These are phyloP conservation scores for Mesoclemmys tuberculata DNA, from an alignment of 2,113 vertebrate genomes.

Conservation along the genomic window DNA sequence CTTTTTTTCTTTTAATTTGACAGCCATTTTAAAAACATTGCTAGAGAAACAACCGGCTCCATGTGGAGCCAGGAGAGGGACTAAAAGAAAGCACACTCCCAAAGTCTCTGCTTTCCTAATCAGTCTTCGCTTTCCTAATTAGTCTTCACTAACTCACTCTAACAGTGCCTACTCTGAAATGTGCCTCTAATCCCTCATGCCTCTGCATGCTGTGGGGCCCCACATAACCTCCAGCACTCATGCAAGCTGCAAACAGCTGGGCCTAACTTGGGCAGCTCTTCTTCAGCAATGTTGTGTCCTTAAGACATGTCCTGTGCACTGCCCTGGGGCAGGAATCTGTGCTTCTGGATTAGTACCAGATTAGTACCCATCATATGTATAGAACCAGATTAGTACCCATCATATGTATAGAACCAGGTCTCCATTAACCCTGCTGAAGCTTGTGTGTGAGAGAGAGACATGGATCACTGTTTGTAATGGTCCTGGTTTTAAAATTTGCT, in stretches of 20 bases:
- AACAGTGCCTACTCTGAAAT: conserved; percentile 27
- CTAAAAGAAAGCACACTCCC: conserved; percentile 52
- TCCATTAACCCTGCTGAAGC: not conserved
- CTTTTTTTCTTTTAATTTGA: not conserved
- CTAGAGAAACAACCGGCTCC: not conserved
- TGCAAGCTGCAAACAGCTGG: accelerated
- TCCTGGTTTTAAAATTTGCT: not conserved
- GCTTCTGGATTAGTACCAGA: not conserved
- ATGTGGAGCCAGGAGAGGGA: conserved; percentile 7
- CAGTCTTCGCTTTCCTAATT: conserved; percentile 23
- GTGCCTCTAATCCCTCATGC: conserved; percentile 37
- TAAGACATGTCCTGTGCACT: not conserved
- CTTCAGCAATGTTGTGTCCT: not conserved
- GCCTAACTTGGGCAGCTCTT: not conserved
- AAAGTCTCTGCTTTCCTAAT: conserved; percentile 59
- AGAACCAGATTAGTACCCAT: not conserved
- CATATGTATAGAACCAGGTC: not conserved
- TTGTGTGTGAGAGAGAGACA: not conserved
- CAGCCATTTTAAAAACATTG: not conserved
- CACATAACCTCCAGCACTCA: not conserved
- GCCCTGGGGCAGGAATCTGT: not conserved
- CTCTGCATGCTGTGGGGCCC: not conserved
- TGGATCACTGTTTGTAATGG: not conserved
- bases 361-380: not conserved
- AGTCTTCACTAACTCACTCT: conserved; percentile 41